Evolutionary conservation across 1,140 invertebrate species (phyloP).

Genomic region (Diabrotica virgifera): DNA sequence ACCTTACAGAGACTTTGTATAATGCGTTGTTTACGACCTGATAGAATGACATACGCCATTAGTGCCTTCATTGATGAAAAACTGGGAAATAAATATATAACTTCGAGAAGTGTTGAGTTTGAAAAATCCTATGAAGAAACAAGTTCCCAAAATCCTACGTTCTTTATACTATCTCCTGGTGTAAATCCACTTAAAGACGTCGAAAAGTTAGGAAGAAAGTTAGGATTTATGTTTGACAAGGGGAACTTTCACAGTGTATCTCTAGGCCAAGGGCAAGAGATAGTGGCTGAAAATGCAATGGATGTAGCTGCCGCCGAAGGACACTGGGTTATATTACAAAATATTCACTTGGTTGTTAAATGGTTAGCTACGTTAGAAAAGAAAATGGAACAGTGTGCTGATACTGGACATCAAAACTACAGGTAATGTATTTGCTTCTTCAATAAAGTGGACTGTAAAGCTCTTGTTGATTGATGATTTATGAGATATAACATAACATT

Average conservation of each 20-base stretch:
- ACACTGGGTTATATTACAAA: conserved; percentile 91
- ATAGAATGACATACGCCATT: conserved; percentile 82
- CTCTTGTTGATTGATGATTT: no score
- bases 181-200: conserved; percentile 93
- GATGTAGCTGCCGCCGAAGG: conserved; percentile 72
- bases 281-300: conserved; percentile 85
- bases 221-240: conserved; percentile 78
- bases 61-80: conserved; percentile 82
- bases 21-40: conserved; percentile 83
- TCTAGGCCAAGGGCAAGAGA: conserved; percentile 91
- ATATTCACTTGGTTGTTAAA: conserved; percentile 86
- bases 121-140: conserved; percentile 85
- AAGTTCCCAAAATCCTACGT: conserved; percentile 79
- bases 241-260: conserved; percentile 92
- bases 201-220: conserved; percentile 70
- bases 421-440: conserved; percentile 43
- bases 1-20: conserved; percentile 88
- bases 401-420: conserved; percentile 69
- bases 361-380: conserved; percentile 89
- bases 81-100: conserved; percentile 78
- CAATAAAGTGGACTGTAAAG: no score
- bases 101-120: conserved; percentile 75
- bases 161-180: conserved; percentile 93
- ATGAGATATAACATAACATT: no score
- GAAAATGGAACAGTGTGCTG: conserved; percentile 77